Evolutionary conservation across 2,797 vertebrate species (phyloP).

Genomic region (Zenarchopterus dispar): DNA sequence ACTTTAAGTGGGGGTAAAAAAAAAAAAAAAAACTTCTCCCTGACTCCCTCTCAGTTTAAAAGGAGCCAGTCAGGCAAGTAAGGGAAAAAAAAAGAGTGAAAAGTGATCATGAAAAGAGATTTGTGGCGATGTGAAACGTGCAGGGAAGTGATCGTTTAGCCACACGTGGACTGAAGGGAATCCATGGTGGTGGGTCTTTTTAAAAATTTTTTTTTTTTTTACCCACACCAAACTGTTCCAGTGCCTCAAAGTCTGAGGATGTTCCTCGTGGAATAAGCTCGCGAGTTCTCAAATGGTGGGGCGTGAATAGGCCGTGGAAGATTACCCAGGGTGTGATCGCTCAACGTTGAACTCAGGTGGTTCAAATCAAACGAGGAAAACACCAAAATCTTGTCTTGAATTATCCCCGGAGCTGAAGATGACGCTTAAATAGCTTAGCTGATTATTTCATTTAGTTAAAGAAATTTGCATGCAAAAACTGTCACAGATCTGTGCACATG

Average conservation of each 20-base stretch:
- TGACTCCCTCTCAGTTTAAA: conserved; percentile 65
- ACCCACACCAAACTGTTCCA: conserved; percentile 65
- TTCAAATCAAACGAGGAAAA: conserved; percentile 6
- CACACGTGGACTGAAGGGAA: conserved; percentile 72
- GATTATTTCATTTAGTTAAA: no score
- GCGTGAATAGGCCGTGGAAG: conserved; percentile 52
- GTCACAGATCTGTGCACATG: conserved; percentile 17
- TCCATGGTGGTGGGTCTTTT: conserved; percentile 66
- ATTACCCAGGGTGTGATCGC: conserved; percentile 57
- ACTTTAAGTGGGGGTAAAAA: conserved; percentile 61
- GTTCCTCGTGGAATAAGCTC: conserved; percentile 53
- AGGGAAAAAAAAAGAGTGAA: conserved; percentile 69
- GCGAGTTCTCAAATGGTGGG: conserved; percentile 41
- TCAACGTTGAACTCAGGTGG: conserved; percentile 50
- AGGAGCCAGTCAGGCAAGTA: conserved; percentile 78
- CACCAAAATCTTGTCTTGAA: no score
- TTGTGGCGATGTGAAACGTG: conserved; percentile 63
- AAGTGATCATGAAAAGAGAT: conserved; percentile 80
- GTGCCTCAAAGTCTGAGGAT: conserved; percentile 44
- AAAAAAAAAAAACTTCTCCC: conserved; percentile 65
- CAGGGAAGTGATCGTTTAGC: conserved; percentile 79
- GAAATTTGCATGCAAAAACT: no score
- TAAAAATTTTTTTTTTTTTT: no score
- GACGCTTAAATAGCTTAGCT: no score
- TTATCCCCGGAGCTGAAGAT: no score